Evolutionary conservation across 2,113 vertebrate species (phyloP), one percentile per base, ranked within the genome.

Genomic region (Galbula dea): DNA sequence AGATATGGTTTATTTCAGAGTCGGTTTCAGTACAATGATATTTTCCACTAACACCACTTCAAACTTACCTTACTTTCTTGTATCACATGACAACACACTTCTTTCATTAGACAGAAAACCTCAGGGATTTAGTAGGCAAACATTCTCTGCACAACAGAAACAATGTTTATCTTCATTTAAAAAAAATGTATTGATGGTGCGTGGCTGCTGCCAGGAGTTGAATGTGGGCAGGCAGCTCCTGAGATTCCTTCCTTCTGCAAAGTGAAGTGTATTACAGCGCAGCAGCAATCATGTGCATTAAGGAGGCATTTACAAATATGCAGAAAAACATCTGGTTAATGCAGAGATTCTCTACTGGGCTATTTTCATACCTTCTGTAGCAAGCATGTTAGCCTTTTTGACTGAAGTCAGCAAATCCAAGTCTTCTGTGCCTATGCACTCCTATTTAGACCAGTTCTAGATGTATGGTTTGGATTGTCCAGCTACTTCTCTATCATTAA

Each of bases 21-120:
- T 67, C 51, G 43, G 36, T 95, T 94, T 91, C 87, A 80, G 71
- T 27, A 71, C 4, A 2, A 81, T 51, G 89, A 65, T 85, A 91
- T 94, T 96, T 96, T 94, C 95, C 93, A 89, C 55, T 48, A 91
- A 86, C 1, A 0, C 65, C 0, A 3, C 82, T 86, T 95, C 93
- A 91, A 92, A 90, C 0, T 51, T 6, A 5, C 71, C 90, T 93
- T 89, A 61, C 66, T 89, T 92, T 84, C 58, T 73, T 41, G 21
- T 51, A 69, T 82, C 91, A 61, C 89, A 66, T 43, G 66, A 63
- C 86, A 89, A 62, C 92, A 89, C 77, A 4, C 62, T 84, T 79
- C 86, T 96, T 90, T 96, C 92, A 83, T 83, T 89, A 94, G 29
- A 46, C 15, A 49, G 57, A 72, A 94, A 76, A 84, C 77, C 74